A percentile compares a stretch with the other conserved stretches of the same genome.
Conservation (phyloP, 2,113 vertebrate genomes). For the Tychaedon coryphoeus region DNA sequence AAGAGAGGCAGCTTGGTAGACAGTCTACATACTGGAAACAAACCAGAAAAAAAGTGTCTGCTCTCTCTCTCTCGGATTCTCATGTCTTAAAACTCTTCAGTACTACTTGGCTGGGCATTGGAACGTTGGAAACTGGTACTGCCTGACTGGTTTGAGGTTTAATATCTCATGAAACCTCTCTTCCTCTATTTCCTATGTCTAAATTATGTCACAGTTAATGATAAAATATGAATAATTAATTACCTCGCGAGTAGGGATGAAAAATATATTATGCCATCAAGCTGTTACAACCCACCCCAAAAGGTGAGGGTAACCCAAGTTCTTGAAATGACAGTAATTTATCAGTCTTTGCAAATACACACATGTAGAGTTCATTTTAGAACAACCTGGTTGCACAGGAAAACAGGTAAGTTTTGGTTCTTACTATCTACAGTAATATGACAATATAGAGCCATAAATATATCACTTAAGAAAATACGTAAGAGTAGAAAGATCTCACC, state of each 20-base stretch:
- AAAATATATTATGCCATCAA: background rate
- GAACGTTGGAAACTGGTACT: background rate
- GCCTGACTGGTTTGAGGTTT: background rate
- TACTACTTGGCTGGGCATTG: background rate
- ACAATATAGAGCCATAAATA: background rate
- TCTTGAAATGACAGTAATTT: background rate
- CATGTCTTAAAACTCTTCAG: background rate
- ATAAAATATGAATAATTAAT: background rate
- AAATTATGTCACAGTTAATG: background rate
- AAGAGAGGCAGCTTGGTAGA: background rate
- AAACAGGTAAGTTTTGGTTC: background rate
- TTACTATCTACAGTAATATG: background rate
- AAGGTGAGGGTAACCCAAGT: background rate
- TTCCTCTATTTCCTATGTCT: background rate
- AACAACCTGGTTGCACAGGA: background rate
- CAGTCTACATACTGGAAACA: background rate
- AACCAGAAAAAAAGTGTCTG: background rate
- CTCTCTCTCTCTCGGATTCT: background rate
- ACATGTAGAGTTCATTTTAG: background rate
- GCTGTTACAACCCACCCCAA: background rate
- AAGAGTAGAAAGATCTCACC: background rate
- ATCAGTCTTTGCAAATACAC: background rate
- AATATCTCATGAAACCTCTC: background rate
- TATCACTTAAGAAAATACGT: background rate
- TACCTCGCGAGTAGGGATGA: background rate